Evolutionary conservation across 1,140 invertebrate genomes (phyloP).

Genomic region (Dufourea novaeangliae): DNA sequence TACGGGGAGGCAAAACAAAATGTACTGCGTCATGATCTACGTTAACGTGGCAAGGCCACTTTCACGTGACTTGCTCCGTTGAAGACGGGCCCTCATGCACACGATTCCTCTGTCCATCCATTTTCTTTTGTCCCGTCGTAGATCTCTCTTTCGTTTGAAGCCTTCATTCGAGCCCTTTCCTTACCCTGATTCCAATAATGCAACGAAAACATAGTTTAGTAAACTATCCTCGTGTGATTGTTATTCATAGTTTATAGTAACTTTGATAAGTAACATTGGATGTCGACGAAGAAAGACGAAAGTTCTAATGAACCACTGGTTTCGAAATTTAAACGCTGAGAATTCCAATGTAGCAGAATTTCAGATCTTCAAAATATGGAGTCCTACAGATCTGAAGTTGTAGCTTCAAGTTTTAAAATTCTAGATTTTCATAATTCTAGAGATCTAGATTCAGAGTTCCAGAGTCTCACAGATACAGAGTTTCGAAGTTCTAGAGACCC

Average conservation of each 20-base stretch:
- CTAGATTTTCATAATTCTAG: neutral
- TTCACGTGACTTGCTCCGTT: constrained; percentile 64
- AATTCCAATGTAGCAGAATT: neutral
- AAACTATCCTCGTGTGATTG: neutral
- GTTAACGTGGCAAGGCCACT: constrained; percentile 62
- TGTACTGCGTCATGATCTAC: constrained; percentile 42
- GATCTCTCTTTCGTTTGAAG: neutral
- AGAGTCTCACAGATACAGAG: neutral
- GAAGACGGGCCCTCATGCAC: constrained; percentile 30
- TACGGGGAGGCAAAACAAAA: constrained; percentile 26
- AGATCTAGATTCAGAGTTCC: neutral
- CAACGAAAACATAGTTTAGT: neutral
- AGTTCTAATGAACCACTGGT: no score
- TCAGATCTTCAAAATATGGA: neutral
- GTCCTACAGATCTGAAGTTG: no score
- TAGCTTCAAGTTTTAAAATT: neutral
- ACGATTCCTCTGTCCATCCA: constrained; percentile 12
- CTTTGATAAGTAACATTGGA: no score
- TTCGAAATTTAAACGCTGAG: no score
- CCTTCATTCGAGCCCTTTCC: neutral
- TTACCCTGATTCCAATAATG: neutral
- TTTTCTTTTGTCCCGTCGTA: neutral
- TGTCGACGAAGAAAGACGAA: no score
- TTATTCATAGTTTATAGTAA: no score
- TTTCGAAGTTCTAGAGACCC: neutral